Evolutionary conservation across 2,797 vertebrate genomes (phyloP).

Genomic region (Enoplosus armatus): DNA sequence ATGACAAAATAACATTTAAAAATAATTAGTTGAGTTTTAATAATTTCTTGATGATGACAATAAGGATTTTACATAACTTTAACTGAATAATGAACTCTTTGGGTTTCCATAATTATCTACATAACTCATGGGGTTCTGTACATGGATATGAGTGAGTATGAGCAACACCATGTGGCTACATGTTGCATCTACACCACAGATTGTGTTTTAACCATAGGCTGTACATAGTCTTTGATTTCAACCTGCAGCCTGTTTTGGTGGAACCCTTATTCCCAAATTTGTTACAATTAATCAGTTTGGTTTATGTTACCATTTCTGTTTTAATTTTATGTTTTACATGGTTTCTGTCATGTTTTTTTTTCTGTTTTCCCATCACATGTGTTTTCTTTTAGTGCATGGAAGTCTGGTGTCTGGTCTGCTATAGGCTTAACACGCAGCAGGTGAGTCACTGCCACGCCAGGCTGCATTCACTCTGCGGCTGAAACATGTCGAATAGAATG

Average conservation of each 20-base stretch:
- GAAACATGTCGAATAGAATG: background rate
- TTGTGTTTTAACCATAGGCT: background rate
- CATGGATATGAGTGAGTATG: background rate
- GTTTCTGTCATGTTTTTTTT: conserved; percentile 63
- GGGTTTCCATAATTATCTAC: no score
- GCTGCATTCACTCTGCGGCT: conserved; percentile 17
- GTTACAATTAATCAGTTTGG: background rate
- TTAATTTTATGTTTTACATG: conserved; percentile 45
- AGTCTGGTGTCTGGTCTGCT: conserved; percentile 69
- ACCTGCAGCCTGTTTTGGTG: background rate
- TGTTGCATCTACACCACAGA: conserved; percentile 20
- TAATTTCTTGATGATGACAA: no score
- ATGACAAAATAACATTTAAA: background rate
- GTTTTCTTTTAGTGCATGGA: conserved; percentile 83
- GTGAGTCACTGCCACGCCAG: conserved; percentile 61
- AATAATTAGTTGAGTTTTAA: no score
- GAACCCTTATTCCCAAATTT: background rate
- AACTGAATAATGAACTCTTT: no score
- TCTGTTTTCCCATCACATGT: conserved; percentile 58
- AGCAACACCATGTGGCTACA: conserved; percentile 49
- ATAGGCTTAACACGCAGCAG: conserved; percentile 64
- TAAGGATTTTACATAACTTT: no score
- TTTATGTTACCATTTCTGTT: conserved; percentile 27
- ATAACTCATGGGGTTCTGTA: background rate
- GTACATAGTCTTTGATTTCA: background rate